Conservation (phyloP, 2,113 vertebrate genomes). For the Saccopteryx bilineata region DNA sequence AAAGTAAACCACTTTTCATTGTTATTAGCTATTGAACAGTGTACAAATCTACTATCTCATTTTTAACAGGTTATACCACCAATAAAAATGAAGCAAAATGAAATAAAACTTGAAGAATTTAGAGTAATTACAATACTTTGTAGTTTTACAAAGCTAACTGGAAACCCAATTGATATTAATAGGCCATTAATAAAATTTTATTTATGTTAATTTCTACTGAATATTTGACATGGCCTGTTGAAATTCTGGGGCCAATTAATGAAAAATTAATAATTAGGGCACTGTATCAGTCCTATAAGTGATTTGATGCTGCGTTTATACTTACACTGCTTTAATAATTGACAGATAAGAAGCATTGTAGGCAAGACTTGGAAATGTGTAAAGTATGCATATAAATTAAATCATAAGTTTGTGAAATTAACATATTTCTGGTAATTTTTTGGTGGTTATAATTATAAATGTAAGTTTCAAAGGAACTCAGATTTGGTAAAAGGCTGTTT, state of each 20-base stretch:
- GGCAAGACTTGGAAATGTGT: constrained; percentile 15
- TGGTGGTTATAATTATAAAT: constrained; percentile 61
- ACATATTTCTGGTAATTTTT: constrained; percentile 31
- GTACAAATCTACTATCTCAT: constrained; percentile 17
- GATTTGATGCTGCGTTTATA: constrained; percentile 45
- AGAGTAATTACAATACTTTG: background rate
- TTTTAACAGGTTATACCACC: background rate
- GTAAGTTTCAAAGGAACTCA: constrained; percentile 32
- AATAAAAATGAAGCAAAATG: constrained; percentile 34
- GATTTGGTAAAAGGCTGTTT: constrained; percentile 55
- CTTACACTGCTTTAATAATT: constrained; percentile 53
- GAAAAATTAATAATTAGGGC: constrained; percentile 14
- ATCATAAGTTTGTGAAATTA: background rate
- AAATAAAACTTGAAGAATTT: constrained; percentile 49
- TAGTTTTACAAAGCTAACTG: constrained; percentile 38
- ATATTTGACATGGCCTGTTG: constrained; percentile 14
- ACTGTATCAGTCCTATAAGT: constrained; percentile 6
- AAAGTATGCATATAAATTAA: constrained; percentile 13
- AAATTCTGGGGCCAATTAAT: constrained; percentile 8
- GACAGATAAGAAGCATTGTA: background rate
- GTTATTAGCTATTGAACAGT: constrained; percentile 4
- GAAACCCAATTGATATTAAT: constrained; percentile 27
- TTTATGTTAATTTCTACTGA: constrained; percentile 42
- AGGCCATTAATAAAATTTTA: constrained; percentile 12
- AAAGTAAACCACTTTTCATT: constrained; percentile 22